A percentile compares a stretch with the other conserved stretches of the same genome.
phyloP scores from a whole-genome alignment of 2,888 invertebrate genomes.

The Sussaba pulchella region DNA sequence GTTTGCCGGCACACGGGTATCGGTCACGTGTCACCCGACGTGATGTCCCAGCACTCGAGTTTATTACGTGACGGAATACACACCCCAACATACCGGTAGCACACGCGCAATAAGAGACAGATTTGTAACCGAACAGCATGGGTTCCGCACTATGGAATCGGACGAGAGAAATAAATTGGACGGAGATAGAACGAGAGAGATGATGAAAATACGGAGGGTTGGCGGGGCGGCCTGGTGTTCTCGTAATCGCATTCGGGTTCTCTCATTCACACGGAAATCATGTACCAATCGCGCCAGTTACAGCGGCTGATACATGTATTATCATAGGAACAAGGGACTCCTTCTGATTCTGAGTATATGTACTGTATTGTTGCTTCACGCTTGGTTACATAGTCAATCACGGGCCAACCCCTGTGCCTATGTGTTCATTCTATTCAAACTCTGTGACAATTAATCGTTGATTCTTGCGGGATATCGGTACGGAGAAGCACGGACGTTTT shows the following conservation, averaged over 20 bases:
- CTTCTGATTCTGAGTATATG: slow-evolving; percentile 8
- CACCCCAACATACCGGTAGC: slow-evolving; percentile 71
- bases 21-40: slow-evolving; percentile 80
- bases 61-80: slow-evolving; percentile 74
- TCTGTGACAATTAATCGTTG: slow-evolving; percentile 17
- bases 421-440: slow-evolving; percentile 2
- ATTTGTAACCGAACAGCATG: slow-evolving; percentile 6
- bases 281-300: slow-evolving; percentile 62
- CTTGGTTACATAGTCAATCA: slow-evolving; percentile 25
- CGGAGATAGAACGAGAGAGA: not conserved
- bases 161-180: slow-evolving; percentile 1
- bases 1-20: slow-evolving; percentile 71
- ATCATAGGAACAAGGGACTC: slow-evolving; percentile 12
- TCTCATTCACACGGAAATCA: slow-evolving; percentile 77
- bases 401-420: not conserved
- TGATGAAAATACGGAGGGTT: not conserved
- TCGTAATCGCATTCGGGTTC: slow-evolving; percentile 81
- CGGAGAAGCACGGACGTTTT: not conserved
- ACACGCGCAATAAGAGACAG: slow-evolving; percentile 33
- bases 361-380: slow-evolving; percentile 2
- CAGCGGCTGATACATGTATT: slow-evolving; percentile 9
- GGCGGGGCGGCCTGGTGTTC: slow-evolving; percentile 63
- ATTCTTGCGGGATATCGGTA: slow-evolving; percentile 12
- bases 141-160: not conserved
- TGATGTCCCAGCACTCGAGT: slow-evolving; percentile 74